Evolutionary conservation across 2,113 vertebrate genomes (phyloP).

Genomic region (Lasiurus cinereus): DNA sequence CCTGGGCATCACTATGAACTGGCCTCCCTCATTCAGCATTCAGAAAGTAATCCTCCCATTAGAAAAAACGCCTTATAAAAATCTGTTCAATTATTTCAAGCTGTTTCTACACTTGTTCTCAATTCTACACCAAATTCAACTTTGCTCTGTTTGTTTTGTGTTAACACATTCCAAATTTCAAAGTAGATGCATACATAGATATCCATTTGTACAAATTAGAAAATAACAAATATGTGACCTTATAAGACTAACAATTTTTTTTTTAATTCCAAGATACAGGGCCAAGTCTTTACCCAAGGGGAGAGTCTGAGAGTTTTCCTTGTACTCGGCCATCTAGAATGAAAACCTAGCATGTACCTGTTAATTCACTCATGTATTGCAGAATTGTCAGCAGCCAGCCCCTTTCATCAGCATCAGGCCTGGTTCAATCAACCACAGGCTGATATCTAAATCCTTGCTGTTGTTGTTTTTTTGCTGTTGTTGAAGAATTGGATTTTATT

Average conservation of each 20-base stretch:
- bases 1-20: background rate
- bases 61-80: background rate
- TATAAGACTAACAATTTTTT: background rate
- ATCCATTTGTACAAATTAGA: background rate
- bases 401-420: background rate
- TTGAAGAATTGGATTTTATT: conserved; percentile 52
- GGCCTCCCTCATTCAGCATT: background rate
- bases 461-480: background rate
- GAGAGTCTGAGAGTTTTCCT: background rate
- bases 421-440: background rate
- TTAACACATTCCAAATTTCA: conserved; percentile 38
- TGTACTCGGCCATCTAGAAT: background rate
- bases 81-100: background rate
- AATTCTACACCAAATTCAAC: background rate
- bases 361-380: background rate
- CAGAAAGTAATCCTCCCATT: background rate
- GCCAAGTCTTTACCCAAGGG: background rate
- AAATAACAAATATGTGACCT: background rate
- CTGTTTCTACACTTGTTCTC: background rate
- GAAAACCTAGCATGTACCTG: background rate
- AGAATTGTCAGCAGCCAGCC: background rate
- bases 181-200: background rate
- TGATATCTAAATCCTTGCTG: background rate
- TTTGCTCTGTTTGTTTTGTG: conserved; percentile 6
- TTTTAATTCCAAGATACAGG: background rate